Conservation (phyloP, 2,888 invertebrate genomes). For the Lobophora halterata region DNA sequence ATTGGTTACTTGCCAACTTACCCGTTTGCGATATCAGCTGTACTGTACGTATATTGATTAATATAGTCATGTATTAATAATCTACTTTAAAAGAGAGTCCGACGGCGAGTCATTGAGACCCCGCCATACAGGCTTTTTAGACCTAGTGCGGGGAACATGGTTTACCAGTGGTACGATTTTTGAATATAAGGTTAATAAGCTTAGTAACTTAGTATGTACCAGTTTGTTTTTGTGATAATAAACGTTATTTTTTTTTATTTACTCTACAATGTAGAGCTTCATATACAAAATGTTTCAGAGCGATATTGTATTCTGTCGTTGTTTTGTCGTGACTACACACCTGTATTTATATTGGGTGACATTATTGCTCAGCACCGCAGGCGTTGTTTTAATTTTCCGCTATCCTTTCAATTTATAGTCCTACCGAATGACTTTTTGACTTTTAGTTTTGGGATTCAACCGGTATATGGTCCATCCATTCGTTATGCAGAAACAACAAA, state of each 20-base stretch:
- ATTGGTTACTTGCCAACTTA: too few species aligned
- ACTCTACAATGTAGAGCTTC: slow-evolving; percentile 22
- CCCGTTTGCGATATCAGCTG: too few species aligned
- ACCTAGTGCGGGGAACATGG: too few species aligned
- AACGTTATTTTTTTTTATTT: slow-evolving; percentile 16
- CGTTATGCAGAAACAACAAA: background rate
- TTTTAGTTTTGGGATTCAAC: slow-evolving; percentile 13
- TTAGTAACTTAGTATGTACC: too few species aligned
- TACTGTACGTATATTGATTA: too few species aligned
- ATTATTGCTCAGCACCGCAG: slow-evolving; percentile 20
- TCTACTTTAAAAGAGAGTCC: too few species aligned
- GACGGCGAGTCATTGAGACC: too few species aligned
- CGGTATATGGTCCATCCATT: background rate
- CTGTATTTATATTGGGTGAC: slow-evolving; percentile 9
- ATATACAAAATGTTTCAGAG: slow-evolving; percentile 25
- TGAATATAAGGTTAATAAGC: too few species aligned
- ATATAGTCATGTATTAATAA: too few species aligned
- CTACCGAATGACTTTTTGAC: slow-evolving; percentile 14
- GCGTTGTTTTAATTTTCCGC: slow-evolving; percentile 28
- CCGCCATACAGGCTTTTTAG: too few species aligned
- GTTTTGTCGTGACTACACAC: slow-evolving; percentile 18
- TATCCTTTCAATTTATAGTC: slow-evolving; percentile 24
- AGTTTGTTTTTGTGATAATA: too few species aligned
- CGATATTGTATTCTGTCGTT: slow-evolving; percentile 24
- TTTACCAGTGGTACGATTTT: too few species aligned